Evolutionary conservation across 1,140 invertebrate species (phyloP), one percentile per base, ranked within the genome.

Genomic region (Grapholita molesta): DNA sequence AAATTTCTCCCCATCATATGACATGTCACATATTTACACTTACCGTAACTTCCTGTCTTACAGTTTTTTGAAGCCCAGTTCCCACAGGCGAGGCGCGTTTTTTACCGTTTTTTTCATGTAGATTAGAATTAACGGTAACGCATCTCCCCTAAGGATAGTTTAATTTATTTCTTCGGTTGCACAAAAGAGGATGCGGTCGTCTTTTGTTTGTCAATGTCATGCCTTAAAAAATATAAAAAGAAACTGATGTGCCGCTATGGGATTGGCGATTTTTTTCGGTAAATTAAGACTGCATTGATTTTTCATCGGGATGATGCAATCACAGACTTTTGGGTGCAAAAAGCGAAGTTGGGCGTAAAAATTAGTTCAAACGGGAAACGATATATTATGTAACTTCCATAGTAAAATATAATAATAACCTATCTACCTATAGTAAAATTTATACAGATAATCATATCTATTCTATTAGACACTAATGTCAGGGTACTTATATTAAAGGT

Each of bases 111-210:
- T 89, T 85, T 83, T 79, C 70, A 83, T 84, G 79, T 79, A 87
- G 79, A 89, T 88, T 84, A 87, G 82, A 86, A 77, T 82, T 91
- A 91, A 91, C 89, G 89, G 89, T 91, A 89, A 88, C 86, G 82
- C 85, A 80, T 78, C 73, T 84, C 86, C 89, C 89, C 86, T 87
- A 88, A 89, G 86, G 84, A 88, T 88, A 84, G 79, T 89, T 86
- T 88, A 90, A 91, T 91, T 91, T 90, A 91, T 90, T 87, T 91
- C 88, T 86, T 83, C 75, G 70, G 80, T 64, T 76, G 73, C 75
- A 87, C 82, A 89, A 89, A 80, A 84, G 83, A 79, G 74, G 85
- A 88, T 89, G 88, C 85, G 89, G 89, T 89, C 78, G 74, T 70
- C 76, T 76, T 84, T 90, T 91, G 83, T 89, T 83, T 84, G 86